Percentiles rank a stretch among this genome's conserved stretches.
Conservation (phyloP, 2,888 invertebrate genomes). For the Meliscaeva auricollis region DNA sequence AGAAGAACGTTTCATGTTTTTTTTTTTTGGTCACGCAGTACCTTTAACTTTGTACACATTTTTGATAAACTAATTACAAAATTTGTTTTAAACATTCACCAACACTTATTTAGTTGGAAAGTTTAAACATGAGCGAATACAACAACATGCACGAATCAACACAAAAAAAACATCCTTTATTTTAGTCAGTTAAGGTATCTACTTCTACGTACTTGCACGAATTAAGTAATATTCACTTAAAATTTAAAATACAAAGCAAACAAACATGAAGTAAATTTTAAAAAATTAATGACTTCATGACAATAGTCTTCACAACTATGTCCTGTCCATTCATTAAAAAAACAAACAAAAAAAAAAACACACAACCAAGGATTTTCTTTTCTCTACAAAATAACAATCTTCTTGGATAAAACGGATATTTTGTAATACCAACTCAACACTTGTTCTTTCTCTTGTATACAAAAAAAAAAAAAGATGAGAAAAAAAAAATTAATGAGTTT, state of each 20-base stretch:
- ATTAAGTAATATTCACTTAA: background rate
- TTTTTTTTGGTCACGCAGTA: no score
- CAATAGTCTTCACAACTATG: background rate
- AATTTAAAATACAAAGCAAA: background rate
- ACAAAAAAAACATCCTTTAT: no score
- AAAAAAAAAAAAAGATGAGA: background rate
- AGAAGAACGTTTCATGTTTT: no score
- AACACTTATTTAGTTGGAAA: no score
- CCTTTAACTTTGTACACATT: no score
- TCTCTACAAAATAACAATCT: slow-evolving; percentile 16
- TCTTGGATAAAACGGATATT: slow-evolving; percentile 14
- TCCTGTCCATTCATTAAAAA: background rate
- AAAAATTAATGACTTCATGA: background rate
- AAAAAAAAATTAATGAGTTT: slow-evolving; percentile 61
- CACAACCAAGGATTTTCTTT: background rate
- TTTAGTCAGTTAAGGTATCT: no score
- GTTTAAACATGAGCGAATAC: no score
- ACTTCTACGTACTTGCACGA: no score
- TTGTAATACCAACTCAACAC: slow-evolving; percentile 32
- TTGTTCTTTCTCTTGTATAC: slow-evolving; percentile 19
- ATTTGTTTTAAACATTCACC: no score
- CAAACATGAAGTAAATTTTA: background rate
- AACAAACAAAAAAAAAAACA: background rate
- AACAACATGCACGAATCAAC: no score
- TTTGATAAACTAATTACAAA: no score